phyloP scores from a whole-genome alignment of 2,888 invertebrate genomes.

The Petrolisthes cinctipes region DNA sequence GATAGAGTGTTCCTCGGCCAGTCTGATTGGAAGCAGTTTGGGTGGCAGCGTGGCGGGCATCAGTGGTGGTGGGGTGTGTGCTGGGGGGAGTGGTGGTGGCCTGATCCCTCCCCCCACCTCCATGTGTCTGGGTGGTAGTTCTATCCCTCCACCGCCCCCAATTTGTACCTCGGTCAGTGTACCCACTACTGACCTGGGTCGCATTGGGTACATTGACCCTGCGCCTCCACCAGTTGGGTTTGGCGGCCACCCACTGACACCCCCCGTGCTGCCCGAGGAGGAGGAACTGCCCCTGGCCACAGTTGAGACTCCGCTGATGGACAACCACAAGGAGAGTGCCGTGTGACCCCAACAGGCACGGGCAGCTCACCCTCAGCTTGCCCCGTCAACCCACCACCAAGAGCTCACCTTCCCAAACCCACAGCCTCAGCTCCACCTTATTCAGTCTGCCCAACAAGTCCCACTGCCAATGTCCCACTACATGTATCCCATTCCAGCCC shows the following conservation, averaged over 20 bases:
- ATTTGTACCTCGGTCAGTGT: slow-evolving; percentile 18
- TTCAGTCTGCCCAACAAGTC: too few species aligned
- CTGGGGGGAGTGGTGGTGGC: background rate
- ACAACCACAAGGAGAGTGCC: slow-evolving; percentile 51
- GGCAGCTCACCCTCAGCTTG: background rate
- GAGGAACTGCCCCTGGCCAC: slow-evolving; percentile 43
- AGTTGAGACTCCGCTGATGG: slow-evolving; percentile 52
- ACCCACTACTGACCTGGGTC: slow-evolving; percentile 17
- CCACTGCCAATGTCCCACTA: too few species aligned
- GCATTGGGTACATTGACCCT: slow-evolving; percentile 22
- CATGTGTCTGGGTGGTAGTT: slow-evolving; percentile 15
- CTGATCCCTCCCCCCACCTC: slow-evolving; percentile 8
- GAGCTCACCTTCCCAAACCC: background rate
- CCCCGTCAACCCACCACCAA: background rate
- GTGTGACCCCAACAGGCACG: slow-evolving; percentile 35
- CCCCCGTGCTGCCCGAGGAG: slow-evolving; percentile 39
- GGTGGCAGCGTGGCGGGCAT: slow-evolving; percentile 31
- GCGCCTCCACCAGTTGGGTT: slow-evolving; percentile 45
- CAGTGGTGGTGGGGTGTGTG: slow-evolving; percentile 21
- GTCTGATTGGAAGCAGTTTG: slow-evolving; percentile 24
- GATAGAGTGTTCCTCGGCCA: slow-evolving; percentile 11
- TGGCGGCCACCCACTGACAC: slow-evolving; percentile 34
- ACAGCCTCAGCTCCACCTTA: too few species aligned
- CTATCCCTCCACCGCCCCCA: slow-evolving; percentile 14
- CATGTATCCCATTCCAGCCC: too few species aligned